Conservation (phyloP, 2,888 invertebrate species). For the Polydrusus pterygomalis region DNA sequence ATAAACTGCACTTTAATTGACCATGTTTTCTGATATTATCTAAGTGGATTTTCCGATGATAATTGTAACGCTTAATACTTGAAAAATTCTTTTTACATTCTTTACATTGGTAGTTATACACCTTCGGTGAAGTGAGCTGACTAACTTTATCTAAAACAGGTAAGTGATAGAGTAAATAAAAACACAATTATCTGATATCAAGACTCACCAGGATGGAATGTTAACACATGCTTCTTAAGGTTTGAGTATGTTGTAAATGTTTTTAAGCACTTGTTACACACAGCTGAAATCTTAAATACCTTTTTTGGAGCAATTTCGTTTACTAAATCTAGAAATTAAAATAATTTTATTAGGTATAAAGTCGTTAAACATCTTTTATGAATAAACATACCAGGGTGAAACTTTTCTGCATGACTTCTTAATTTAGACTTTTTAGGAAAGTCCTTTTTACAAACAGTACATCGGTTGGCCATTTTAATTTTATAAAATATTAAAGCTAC, state of each 20-base stretch:
- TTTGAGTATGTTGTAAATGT: background rate
- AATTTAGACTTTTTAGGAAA: background rate
- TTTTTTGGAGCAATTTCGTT: background rate
- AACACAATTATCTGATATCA: constrained; percentile 1
- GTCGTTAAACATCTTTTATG: background rate
- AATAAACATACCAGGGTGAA: constrained; percentile 1
- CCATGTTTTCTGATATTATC: constrained; percentile 3
- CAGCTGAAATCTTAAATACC: constrained; percentile 1
- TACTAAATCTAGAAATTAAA: constrained; percentile 1
- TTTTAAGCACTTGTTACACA: background rate
- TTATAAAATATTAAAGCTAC: background rate
- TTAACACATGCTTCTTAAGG: background rate
- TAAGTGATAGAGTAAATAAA: background rate
- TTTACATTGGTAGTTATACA: constrained; percentile 4
- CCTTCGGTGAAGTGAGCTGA: constrained; percentile 10
- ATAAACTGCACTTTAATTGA: background rate
- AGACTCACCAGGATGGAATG: background rate
- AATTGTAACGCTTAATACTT: constrained; percentile 10
- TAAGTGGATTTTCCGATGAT: constrained; percentile 8
- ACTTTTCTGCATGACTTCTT: background rate
- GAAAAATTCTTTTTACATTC: constrained; percentile 6
- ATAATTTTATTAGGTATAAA: background rate
- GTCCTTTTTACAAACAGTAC: background rate
- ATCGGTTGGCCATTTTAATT: background rate
- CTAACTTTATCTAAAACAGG: constrained; percentile 6